Evolutionary conservation across 2,797 vertebrate genomes (phyloP), one percentile per base, ranked within the genome.

Genomic region (Sebastes steindachneri): DNA sequence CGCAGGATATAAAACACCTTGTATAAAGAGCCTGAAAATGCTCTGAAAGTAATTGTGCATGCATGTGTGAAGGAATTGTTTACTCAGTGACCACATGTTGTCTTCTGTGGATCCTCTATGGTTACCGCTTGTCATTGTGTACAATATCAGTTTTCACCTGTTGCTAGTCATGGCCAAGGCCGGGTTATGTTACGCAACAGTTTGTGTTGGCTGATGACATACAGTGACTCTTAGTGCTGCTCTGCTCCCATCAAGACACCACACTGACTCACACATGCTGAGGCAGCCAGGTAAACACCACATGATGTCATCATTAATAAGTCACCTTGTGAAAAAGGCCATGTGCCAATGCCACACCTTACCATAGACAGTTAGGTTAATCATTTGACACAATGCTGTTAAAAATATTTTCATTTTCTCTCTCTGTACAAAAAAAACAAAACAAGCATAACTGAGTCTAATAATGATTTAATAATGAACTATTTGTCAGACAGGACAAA

Each of bases 111-210:
- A 37, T 84, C 87, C 70, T 89, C 91, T 91, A 91, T 87, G 85
- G 92, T 94, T 93, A 95, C 95, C 58, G 1, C 75, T 86, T 77
- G 84, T 83, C 69, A 73, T 75, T 71, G 62, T 68, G 74, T 75
- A 51, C 60, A 86, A 90, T 93, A 95, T 95, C 94, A 89, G 80
- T 90, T 96, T 95, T 87, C 94, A 88, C 78, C 82, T 81, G 89
- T 83, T 92, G 93, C 84, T 84, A 89, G 77, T 83, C 82, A 70
- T 77, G 79, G 62, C 84, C 58, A 33, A 25, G 71, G 77, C 37
- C 37, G 37, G 77, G 77, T 94, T 89, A 82, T 78, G 76, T 94
- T 95, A 93, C 93, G 9, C 70, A 89, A 89, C 68, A 81, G 82
- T 88, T 76, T 80, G 53, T 33, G 14, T 63, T 72, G 64, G 48